Evolutionary conservation across 1,140 invertebrate species (phyloP).

Genomic region (Heliconius himera): DNA sequence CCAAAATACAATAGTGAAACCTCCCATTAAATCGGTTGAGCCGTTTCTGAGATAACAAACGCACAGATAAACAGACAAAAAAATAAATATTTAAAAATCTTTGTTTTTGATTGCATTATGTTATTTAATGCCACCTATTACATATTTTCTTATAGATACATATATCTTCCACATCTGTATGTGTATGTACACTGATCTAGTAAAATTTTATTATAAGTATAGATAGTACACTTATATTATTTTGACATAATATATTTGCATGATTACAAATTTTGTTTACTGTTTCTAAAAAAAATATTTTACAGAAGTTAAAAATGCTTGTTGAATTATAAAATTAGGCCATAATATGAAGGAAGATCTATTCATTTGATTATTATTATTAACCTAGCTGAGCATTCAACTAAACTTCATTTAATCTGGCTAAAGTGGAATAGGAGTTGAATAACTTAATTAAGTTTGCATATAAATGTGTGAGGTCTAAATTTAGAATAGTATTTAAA

Average conservation of each 20-base stretch:
- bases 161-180: too few species aligned
- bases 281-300: background rate
- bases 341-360: background rate
- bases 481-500: conserved; percentile 7
- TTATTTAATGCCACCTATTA: too few species aligned
- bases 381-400: background rate
- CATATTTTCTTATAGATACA: too few species aligned
- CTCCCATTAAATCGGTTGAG: too few species aligned
- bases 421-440: background rate
- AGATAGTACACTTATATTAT: too few species aligned
- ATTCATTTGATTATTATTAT: background rate
- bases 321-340: background rate
- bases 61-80: too few species aligned
- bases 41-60: too few species aligned
- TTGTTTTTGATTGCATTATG: too few species aligned
- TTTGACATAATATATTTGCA: background rate
- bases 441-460: conserved; percentile 3
- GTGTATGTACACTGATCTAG: too few species aligned
- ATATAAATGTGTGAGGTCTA: conserved; percentile 2
- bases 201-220: too few species aligned
- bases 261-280: background rate
- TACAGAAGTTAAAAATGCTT: background rate
- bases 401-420: background rate
- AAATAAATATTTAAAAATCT: too few species aligned
- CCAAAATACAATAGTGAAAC: too few species aligned